Base-by-base conservation (phyloP, 2,888 invertebrate genomes). In the Belgica antarctica region DNA sequence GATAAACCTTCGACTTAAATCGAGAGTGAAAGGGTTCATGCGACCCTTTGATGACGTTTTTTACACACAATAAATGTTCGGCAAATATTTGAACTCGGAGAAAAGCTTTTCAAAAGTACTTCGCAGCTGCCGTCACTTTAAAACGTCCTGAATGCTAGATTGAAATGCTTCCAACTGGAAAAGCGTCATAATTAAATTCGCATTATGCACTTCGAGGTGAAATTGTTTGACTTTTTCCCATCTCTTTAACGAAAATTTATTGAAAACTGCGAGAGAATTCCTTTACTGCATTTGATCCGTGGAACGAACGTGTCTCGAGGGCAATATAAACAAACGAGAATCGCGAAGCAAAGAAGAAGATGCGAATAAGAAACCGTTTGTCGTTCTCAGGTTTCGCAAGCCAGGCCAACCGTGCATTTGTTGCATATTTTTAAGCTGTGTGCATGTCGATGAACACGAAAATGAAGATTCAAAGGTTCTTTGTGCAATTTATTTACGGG, bases 401-500 rank as follows among this genome's bases (percentile, higher is more conserved):
- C n/a, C n/a, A n/a, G n/a, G n/a, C n/a, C n/a, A n/a, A 8, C 34
- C 34, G 12, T 41, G 41, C 41, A 41, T 41, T 41, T 41, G 41
- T 41, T 41, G 41, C 41, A 41, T n/a, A 41, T 41, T 41, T 15
- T 41, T 2, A 10, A 41, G 41, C 41, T 15, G 41, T 41, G 41
- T 41, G 41, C 15, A 41, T 41, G 41, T 41, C 41, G 41, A 41
- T 5, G 41, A n/a, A n/a, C n/a, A n/a, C n/a, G 8, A 41, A 41
- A 15, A 41, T n/a, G 41, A 41, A 41, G 41, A 5, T 41, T 41
- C 41, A 15, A 5, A 2, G 41, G 5, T 41, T 41, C 15, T n/a
- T n/a, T n/a, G n/a, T 41, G 41, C 41, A 41, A n/a, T 41, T 41
- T 41, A 41, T 41, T 41, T 41, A 41, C 41, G 41, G 41, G n/a